These are phyloP conservation scores for Acomys russatus DNA, from an alignment of 2,797 vertebrate genomes.

Conservation along the genomic window DNA sequence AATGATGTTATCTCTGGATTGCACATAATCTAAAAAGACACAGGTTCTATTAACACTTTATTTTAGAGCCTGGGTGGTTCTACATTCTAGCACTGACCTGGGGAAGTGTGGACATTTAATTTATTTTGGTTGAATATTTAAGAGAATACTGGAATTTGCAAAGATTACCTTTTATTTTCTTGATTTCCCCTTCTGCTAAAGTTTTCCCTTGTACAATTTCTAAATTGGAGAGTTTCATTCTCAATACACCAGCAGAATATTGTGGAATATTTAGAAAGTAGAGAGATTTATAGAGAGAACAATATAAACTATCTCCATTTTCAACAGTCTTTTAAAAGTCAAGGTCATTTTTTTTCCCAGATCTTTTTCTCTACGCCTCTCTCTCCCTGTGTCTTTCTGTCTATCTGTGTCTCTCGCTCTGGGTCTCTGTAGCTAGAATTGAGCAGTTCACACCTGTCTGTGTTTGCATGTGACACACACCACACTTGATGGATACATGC, in stretches of 20 bases:
- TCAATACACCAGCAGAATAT: background rate
- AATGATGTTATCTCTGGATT: background rate
- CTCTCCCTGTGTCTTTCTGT: background rate
- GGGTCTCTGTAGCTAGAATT: background rate
- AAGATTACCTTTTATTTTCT: conserved; percentile 44
- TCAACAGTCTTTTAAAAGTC: background rate
- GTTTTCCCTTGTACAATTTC: background rate
- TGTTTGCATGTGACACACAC: background rate
- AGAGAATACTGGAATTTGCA: background rate
- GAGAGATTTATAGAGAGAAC: background rate
- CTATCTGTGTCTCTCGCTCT: background rate
- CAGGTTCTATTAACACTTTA: background rate
- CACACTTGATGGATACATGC: background rate
- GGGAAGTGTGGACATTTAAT: background rate
- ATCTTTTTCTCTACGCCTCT: background rate
- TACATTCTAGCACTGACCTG: background rate
- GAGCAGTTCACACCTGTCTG: background rate
- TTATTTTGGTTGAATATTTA: background rate
- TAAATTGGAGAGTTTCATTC: background rate
- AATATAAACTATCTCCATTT: background rate
- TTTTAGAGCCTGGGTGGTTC: background rate
- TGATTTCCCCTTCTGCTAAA: background rate
- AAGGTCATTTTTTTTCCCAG: background rate
- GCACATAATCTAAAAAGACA: background rate
- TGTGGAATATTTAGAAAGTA: background rate